Conservation (phyloP, 2,113 vertebrate species). For the Marmota flaviventris region DNA sequence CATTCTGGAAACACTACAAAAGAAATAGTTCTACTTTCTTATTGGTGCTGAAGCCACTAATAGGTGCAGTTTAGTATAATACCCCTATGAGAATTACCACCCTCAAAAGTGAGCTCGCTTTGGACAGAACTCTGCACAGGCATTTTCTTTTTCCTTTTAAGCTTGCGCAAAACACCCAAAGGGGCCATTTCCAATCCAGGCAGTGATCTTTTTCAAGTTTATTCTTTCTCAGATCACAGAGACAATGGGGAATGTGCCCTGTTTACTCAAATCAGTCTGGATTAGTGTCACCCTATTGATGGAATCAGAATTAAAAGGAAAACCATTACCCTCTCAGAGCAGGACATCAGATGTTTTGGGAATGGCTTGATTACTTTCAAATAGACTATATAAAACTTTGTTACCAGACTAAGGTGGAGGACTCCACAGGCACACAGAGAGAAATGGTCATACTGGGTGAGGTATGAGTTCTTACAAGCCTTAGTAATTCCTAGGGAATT, state of each 20-base stretch:
- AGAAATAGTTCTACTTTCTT: constrained; percentile 85
- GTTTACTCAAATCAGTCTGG: constrained; percentile 83
- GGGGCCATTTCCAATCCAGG: constrained; percentile 79
- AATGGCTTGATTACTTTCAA: constrained; percentile 73
- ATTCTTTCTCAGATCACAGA: constrained; percentile 81
- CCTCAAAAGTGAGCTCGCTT: constrained; percentile 71
- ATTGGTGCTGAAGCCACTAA: constrained; percentile 82
- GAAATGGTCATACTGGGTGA: not conserved
- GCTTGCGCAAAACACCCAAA: constrained; percentile 87
- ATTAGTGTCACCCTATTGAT: constrained; percentile 83
- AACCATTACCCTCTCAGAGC: constrained; percentile 79
- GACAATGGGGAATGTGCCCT: constrained; percentile 79
- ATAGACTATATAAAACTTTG: constrained; percentile 51
- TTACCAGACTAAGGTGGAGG: not conserved
- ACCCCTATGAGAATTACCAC: constrained; percentile 81
- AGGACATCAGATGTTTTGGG: constrained; percentile 64
- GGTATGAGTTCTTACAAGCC: not conserved
- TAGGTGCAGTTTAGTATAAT: constrained; percentile 87
- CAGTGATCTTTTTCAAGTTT: constrained; percentile 78
- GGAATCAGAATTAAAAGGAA: constrained; percentile 83
- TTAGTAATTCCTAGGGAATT: not conserved
- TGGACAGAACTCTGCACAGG: constrained; percentile 60
- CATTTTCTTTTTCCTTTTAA: constrained; percentile 80
- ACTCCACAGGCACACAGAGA: not conserved
- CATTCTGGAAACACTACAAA: constrained; percentile 88